These are phyloP conservation scores for Ditula angustiorana DNA, from an alignment of 2,888 invertebrate species.

Conservation along the genomic window DNA sequence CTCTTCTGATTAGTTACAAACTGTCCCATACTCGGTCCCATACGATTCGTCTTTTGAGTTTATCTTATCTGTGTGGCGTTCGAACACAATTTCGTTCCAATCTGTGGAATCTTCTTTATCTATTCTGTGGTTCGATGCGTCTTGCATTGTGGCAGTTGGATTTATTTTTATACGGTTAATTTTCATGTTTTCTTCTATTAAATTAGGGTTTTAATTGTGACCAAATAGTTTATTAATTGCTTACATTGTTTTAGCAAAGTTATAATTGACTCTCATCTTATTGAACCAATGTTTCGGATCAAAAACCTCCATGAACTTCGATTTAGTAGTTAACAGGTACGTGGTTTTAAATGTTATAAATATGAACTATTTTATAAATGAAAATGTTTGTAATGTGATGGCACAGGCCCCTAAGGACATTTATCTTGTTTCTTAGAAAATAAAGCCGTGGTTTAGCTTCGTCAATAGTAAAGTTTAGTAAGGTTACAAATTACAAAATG, in stretches of 20 bases:
- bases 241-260: background rate
- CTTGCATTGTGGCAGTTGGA: slow-evolving; percentile 8
- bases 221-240: background rate
- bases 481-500: too few species aligned
- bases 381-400: too few species aligned
- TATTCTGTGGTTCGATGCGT: slow-evolving; percentile 32
- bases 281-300: background rate
- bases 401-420: too few species aligned
- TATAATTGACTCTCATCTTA: background rate
- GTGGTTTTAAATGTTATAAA: background rate
- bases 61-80: background rate
- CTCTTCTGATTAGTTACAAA: background rate
- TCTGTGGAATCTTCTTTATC: too few species aligned
- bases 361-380: background rate
- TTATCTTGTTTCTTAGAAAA: too few species aligned
- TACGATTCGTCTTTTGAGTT: background rate
- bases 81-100: background rate
- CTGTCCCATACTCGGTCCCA: background rate
- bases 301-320: slow-evolving; percentile 21
- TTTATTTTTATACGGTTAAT: slow-evolving; percentile 2
- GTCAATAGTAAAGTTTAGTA: too few species aligned
- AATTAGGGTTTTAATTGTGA: slow-evolving; percentile 9
- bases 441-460: too few species aligned
- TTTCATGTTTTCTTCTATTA: slow-evolving; percentile 32
- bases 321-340: slow-evolving; percentile 31